phyloP scores from a whole-genome alignment of 2,113 vertebrate genomes.

The Nestor notabilis region DNA sequence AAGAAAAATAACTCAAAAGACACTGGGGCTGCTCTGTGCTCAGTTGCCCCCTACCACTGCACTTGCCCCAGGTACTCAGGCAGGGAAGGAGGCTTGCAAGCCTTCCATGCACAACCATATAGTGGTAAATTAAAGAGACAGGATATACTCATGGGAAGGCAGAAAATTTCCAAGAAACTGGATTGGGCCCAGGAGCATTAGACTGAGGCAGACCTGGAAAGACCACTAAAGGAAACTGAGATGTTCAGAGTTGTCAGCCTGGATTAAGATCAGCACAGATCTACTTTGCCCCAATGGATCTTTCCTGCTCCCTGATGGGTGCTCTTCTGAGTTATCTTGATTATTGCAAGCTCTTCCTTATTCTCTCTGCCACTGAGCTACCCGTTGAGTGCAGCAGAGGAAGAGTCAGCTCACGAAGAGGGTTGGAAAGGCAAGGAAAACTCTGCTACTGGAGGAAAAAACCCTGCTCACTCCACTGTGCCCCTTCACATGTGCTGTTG shows the following conservation, averaged over 20 bases:
- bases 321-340: background rate
- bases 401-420: background rate
- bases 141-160: background rate
- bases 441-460: background rate
- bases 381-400: background rate
- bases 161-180: background rate
- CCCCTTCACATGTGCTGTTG: background rate
- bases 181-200: background rate
- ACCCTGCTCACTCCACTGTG: background rate
- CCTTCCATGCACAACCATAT: background rate
- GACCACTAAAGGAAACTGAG: background rate
- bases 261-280: background rate
- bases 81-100: fast-evolving
- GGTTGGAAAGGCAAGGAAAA: background rate
- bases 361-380: background rate
- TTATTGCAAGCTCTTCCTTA: background rate
- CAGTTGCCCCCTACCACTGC: background rate
- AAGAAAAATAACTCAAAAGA: background rate
- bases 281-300: background rate
- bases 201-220: background rate
- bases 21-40: background rate
- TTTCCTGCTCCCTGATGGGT: background rate
- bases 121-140: background rate
- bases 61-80: fast-evolving
- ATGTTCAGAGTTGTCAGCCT: background rate